Percentiles rank a stretch among this genome's conserved stretches.
These are phyloP conservation scores for Tenthredo amoena DNA, from an alignment of 2,888 invertebrate species.

Conservation along the genomic window DNA sequence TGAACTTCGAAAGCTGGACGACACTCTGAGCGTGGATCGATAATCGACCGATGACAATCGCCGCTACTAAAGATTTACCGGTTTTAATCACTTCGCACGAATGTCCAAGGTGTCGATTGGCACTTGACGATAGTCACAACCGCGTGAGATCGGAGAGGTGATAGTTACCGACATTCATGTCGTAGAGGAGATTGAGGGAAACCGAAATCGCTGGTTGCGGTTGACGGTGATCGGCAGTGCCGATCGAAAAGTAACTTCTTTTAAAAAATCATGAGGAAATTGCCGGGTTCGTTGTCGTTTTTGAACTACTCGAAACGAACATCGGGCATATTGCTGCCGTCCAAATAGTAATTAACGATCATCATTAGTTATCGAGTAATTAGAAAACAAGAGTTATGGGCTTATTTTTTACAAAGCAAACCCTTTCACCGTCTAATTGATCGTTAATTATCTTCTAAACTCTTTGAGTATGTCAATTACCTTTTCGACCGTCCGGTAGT, in stretches of 20 bases:
- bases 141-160: neutral
- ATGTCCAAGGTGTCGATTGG: neutral
- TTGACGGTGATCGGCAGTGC: neutral
- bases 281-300: neutral
- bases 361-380: slow-evolving; percentile 28
- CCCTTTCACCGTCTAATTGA: slow-evolving; percentile 24
- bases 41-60: neutral
- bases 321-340: neutral
- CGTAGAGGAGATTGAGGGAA: neutral
- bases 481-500: neutral
- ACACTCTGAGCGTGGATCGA: neutral
- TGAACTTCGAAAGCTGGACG: neutral
- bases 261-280: neutral
- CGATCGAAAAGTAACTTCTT: neutral
- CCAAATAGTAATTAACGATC: neutral
- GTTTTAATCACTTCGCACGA: neutral
- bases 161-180: neutral
- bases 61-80: neutral
- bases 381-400: slow-evolving; percentile 19
- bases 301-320: neutral
- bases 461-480: slow-evolving; percentile 30
- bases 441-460: slow-evolving; percentile 32
- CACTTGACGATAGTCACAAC: neutral
- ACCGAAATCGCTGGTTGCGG: neutral
- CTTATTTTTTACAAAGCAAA: slow-evolving; percentile 11